Percentiles rank a stretch among this genome's conserved stretches.
These are phyloP conservation scores for Agelaius phoeniceus DNA, from an alignment of 2,113 vertebrate genomes.

Conservation along the genomic window DNA sequence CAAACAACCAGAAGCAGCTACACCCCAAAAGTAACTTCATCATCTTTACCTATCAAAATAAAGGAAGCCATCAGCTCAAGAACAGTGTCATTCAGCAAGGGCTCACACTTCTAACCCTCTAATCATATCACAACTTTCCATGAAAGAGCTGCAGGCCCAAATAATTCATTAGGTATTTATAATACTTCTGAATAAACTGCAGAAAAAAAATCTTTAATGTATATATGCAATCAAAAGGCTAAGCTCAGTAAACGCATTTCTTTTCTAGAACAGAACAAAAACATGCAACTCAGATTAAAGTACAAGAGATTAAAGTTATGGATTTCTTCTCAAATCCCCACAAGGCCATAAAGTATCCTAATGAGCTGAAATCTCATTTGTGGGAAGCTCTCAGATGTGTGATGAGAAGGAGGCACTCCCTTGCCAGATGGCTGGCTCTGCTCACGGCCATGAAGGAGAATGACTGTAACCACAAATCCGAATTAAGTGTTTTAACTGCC, in stretches of 20 bases:
- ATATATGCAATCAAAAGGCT: not conserved
- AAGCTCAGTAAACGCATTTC: not conserved
- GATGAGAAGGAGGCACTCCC: not conserved
- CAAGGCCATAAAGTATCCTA: not conserved
- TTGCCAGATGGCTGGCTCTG: not conserved
- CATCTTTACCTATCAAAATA: not conserved
- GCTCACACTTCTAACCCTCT: not conserved
- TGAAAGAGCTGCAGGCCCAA: not conserved
- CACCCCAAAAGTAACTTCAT: not conserved
- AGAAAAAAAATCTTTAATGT: not conserved
- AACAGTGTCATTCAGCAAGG: not conserved
- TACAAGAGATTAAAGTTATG: not conserved
- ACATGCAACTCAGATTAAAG: not conserved
- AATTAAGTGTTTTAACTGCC: not conserved
- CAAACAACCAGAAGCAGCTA: not conserved
- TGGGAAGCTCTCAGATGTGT: not conserved
- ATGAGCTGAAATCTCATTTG: not conserved
- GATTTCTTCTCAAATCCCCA: not conserved
- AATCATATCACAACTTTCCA: not conserved
- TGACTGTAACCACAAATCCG: fast-evolving
- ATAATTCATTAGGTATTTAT: not conserved
- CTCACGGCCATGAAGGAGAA: not conserved
- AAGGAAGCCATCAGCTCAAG: not conserved
- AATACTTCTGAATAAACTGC: not conserved
- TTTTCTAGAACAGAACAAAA: not conserved